A percentile compares a stretch with the other conserved stretches of the same genome.
These are phyloP conservation scores for Lytechinus variegatus DNA, from an alignment of 35 echinoderm and acorn worm genomes.

Conservation along the genomic window DNA sequence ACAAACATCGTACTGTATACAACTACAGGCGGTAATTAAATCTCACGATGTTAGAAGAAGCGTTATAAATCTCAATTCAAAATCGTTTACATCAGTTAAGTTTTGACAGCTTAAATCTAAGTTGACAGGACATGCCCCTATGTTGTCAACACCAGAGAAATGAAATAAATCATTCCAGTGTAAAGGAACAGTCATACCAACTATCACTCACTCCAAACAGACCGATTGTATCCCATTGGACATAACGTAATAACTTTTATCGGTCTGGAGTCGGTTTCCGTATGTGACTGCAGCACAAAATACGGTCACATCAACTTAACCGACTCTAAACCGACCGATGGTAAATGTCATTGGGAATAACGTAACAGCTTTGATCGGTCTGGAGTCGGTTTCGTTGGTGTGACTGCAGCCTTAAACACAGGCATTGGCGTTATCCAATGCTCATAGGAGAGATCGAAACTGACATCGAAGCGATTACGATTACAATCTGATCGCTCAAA, in stretches of 20 bases:
- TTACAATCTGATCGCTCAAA: background rate
- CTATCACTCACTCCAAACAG: too few relatives aligned
- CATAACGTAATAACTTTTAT: too few relatives aligned
- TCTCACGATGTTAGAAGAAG: background rate
- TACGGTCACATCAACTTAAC: too few relatives aligned
- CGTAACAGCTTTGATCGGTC: too few relatives aligned
- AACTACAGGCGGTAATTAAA: background rate
- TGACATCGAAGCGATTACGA: background rate
- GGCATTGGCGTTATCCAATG: background rate
- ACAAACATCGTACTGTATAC: too few relatives aligned
- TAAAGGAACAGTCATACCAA: too few relatives aligned
- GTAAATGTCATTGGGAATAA: too few relatives aligned
- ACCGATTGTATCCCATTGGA: too few relatives aligned
- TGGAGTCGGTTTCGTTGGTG: too few relatives aligned
- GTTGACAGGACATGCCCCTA: background rate
- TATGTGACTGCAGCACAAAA: background rate
- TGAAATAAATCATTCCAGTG: background rate
- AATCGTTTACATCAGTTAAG: background rate
- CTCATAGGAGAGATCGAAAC: background rate
- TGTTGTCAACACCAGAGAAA: background rate
- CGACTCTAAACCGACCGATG: too few relatives aligned
- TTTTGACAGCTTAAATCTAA: background rate
- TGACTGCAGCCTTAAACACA: background rate
- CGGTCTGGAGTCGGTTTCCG: too few relatives aligned
- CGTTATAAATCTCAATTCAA: background rate